Evolutionary conservation across 2,888 invertebrate species (phyloP), one percentile per base, ranked within the genome.

Genomic region (Eristalis tenax): DNA sequence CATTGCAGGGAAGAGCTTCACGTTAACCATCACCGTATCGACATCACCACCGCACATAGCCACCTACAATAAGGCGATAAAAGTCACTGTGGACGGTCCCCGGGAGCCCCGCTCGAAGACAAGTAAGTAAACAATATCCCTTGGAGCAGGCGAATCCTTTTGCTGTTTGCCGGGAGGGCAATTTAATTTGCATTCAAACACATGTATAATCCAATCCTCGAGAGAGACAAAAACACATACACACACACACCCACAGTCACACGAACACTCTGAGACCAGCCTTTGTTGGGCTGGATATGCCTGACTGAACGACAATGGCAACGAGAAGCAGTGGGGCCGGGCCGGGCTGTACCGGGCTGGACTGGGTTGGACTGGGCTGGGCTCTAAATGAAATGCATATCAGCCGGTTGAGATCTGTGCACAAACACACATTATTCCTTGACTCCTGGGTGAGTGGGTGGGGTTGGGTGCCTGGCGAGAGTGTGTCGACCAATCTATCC

Each of bases 71-170:
- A 98, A 98, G 93, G 98, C 98, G 88, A 99, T 99, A 94, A 99
- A 99, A 94, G 98, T 99, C 89, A 99, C 99, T 26, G 99, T 99
- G 76, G 99, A 99, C 93, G 99, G 99, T 89, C 99, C 99, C 11
- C 94, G 99, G 90, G 99, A 99, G 93, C 98, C 99, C 6, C 94
- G 98, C 91, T 98, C 97, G 89, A 98, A 98, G 94, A 97, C 97
- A 94, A 97, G 96, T 97, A 95, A 96, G 97, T 93, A 91, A 90
- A 84, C 83, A 88, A 88, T 82, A 75, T 71, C 85, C 80, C 76
- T 77, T 61, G 68, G 71, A 56, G 38, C 59, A 32, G 83, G 22
- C 35, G 35, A 83, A 73, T 83, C 83, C 83, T 73, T 76, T 83
- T 87, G 64, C 69, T 87, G 69, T 80, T 87, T 83, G 78, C 83